Conservation (phyloP, 2,797 vertebrate species). For the Erethizon dorsatum region DNA sequence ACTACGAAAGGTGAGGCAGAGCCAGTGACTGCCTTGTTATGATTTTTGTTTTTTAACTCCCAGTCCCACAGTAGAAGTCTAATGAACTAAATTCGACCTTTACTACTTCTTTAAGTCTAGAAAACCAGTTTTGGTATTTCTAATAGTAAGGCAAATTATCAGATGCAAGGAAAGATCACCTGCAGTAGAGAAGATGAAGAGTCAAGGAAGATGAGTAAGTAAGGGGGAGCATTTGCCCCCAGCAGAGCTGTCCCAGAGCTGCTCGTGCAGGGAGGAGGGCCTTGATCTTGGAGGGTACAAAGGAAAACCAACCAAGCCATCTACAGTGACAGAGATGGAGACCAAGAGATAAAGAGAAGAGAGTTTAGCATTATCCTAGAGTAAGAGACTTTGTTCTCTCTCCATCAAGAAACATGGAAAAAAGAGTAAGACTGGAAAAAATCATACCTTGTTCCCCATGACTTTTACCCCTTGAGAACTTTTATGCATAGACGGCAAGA, state of each 20-base stretch:
- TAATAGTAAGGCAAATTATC: not conserved
- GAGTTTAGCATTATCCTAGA: not conserved
- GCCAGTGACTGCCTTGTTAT: not conserved
- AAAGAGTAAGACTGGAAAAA: not conserved
- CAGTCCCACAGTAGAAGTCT: not conserved
- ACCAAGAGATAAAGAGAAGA: not conserved
- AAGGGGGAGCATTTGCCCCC: not conserved
- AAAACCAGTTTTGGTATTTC: not conserved
- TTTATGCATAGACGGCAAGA: not conserved
- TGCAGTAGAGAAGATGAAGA: not conserved
- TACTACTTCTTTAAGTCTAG: not conserved
- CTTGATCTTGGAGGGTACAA: not conserved
- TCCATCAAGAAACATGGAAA: not conserved
- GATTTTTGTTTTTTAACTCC: not conserved
- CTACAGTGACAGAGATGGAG: not conserved
- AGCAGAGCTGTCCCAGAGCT: not conserved
- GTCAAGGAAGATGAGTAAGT: not conserved
- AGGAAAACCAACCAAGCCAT: not conserved
- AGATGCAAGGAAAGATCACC: not conserved
- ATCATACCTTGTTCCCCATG: not conserved
- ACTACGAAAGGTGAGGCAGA: not conserved
- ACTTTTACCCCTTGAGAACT: not conserved
- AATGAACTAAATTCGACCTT: not conserved
- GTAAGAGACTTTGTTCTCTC: not conserved
- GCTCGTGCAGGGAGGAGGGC: not conserved